Evolutionary conservation across 2,888 invertebrate genomes (phyloP).

Genomic region (Phasia obesa): DNA sequence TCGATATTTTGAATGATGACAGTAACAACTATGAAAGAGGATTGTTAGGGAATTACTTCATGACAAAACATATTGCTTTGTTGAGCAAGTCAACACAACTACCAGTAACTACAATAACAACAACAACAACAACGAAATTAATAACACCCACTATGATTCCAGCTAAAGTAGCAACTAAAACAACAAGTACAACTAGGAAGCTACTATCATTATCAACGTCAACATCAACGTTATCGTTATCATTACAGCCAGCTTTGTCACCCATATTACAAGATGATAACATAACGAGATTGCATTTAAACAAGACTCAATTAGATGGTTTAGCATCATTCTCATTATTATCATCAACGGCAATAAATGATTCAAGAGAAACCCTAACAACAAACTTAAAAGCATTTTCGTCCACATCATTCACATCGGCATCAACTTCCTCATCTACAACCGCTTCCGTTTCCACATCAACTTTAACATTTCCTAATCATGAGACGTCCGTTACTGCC

Average conservation of each 20-base stretch:
- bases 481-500: slow-evolving; percentile 32
- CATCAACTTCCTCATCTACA: slow-evolving; percentile 25
- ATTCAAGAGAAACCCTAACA: slow-evolving; percentile 69
- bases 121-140: slow-evolving; percentile 55
- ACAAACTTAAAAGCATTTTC: slow-evolving; percentile 48
- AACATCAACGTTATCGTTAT: slow-evolving; percentile 33
- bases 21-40: slow-evolving; percentile 49
- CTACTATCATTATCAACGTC: slow-evolving; percentile 55
- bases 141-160: slow-evolving; percentile 38
- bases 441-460: slow-evolving; percentile 56
- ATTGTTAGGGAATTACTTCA: slow-evolving; percentile 69
- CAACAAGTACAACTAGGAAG: slow-evolving; percentile 56
- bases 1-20: slow-evolving; percentile 73
- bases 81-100: slow-evolving; percentile 52
- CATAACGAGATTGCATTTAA: slow-evolving; percentile 43
- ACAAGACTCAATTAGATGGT: slow-evolving; percentile 71
- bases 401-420: slow-evolving; percentile 35
- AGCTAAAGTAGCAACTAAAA: slow-evolving; percentile 37
- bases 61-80: slow-evolving; percentile 72
- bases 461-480: slow-evolving; percentile 44
- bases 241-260: slow-evolving; percentile 28
- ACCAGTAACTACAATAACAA: slow-evolving; percentile 44
- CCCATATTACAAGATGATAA: slow-evolving; percentile 67
- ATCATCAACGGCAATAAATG: slow-evolving; percentile 71
- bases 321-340: slow-evolving; percentile 78